Evolutionary conservation across 2,797 vertebrate species (phyloP).

Genomic region (Falco peregrinus): DNA sequence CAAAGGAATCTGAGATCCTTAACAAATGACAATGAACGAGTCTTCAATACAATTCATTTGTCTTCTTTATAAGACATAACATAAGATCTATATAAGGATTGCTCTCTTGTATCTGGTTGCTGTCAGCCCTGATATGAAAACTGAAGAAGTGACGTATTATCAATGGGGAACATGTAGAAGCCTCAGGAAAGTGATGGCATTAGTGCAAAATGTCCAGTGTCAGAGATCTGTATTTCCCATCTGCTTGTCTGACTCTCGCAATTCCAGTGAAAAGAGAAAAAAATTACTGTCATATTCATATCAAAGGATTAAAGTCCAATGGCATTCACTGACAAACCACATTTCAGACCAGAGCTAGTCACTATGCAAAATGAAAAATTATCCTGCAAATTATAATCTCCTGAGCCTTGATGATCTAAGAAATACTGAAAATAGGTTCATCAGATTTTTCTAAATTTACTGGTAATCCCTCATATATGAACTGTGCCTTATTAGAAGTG

Average conservation of each 20-base stretch:
- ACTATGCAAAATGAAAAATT: background rate
- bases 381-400: background rate
- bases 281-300: background rate
- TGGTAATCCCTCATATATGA: background rate
- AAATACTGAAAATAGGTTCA: background rate
- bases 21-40: background rate
- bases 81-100: background rate
- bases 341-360: background rate
- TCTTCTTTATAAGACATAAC: background rate
- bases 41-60: background rate
- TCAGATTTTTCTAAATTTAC: background rate
- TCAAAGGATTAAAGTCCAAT: background rate
- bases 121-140: background rate
- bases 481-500: background rate
- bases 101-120: background rate
- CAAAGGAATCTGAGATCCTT: background rate
- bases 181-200: background rate
- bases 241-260: background rate
- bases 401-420: background rate
- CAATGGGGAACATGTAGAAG: background rate
- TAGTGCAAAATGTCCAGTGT: background rate
- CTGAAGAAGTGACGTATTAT: background rate
- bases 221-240: background rate
- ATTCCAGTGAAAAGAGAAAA: background rate
- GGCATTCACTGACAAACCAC: background rate